Base-by-base conservation (phyloP, 2,113 vertebrate genomes). In the Dicaeum eximium region DNA sequence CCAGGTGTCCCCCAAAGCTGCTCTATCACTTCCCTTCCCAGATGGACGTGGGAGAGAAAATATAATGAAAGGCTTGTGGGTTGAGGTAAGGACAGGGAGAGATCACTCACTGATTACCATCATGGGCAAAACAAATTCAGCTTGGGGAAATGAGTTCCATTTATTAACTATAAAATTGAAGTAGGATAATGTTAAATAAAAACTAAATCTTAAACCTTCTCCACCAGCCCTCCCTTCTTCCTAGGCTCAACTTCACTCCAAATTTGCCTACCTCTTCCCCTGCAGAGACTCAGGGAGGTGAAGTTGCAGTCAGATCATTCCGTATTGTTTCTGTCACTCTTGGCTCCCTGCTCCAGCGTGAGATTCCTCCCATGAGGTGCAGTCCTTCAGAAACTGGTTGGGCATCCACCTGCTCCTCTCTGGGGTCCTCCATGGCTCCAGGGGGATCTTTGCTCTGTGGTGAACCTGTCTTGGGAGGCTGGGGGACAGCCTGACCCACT, bases 301-400 rank as follows among this genome's bases (percentile, higher is more conserved):
- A n/a, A 31, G 7, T 2, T 84, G 9, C 2, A 2, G 11, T 72
- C 28, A 77, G 24, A 69, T 37, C 17, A 71, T 17, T 35, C 30
- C 2, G 33, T 3, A 2, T 10, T 56, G 6, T 33, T 22, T 79
- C 45, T 80, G 11, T 10, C 0, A 1, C 8, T 77, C 13, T 53
- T 72, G 80, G 9, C 31, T 80, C 14, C 23, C 27, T 5, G 11
- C 23, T 53, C 12, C 27, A 62, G 22, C 0, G 0, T 6, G 7
- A 21, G 12, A 17, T 70, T 33, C 10, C 35, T 23, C 5, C 19
- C 17, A 13, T 2, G 2, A 25, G 5, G 40, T 10, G 15, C 22
- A 69, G 28, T 64, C 38, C 44, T 70, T 70, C 40, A 61, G 28
- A 33, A 74, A 18, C 13, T 25, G 1, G 5, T 27, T 6, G 3